phyloP scores from a whole-genome alignment of 2,113 vertebrate species.

The Laterallus jamaicensis region DNA sequence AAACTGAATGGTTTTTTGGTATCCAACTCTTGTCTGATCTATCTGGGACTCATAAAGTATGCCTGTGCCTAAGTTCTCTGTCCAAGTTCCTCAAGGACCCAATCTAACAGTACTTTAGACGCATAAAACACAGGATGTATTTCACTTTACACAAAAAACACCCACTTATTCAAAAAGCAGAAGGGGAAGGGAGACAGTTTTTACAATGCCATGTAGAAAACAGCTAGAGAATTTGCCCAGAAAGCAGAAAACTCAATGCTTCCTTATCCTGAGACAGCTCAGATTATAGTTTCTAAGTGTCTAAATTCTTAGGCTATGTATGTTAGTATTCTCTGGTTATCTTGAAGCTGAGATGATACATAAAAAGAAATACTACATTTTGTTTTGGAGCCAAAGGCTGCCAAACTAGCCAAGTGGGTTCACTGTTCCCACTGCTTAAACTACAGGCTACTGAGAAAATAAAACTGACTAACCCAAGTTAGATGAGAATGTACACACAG shows the following conservation, averaged over 20 bases:
- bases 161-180: background rate
- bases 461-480: background rate
- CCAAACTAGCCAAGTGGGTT: background rate
- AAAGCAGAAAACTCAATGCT: background rate
- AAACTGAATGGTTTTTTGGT: background rate
- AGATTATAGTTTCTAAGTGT: background rate
- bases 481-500: background rate
- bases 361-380: background rate
- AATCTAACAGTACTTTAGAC: background rate
- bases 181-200: background rate
- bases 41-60: background rate
- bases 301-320: background rate
- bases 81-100: background rate
- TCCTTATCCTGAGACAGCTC: background rate
- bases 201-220: background rate
- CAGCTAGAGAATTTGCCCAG: background rate
- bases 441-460: background rate
- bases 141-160: background rate
- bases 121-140: background rate
- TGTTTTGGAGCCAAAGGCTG: background rate
- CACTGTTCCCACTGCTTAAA: background rate
- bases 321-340: background rate
- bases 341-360: background rate
- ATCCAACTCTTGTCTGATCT: background rate
- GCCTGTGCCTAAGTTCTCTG: background rate